A percentile compares a stretch with the other conserved stretches of the same genome.
Conservation (phyloP, 2,888 invertebrate species). For the Heliothis peltigera region DNA sequence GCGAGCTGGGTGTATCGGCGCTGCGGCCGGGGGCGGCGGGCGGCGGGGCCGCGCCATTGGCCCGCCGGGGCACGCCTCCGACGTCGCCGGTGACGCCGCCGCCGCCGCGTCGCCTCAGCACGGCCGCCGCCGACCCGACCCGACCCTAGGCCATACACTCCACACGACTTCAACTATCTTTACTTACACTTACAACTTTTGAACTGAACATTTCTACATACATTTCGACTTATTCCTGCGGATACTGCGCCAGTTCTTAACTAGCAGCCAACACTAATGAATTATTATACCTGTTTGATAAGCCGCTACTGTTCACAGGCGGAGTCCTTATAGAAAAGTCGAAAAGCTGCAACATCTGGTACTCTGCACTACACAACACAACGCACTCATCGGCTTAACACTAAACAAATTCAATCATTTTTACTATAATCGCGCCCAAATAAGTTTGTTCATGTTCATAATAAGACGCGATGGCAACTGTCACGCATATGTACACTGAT, state of each 20-base stretch:
- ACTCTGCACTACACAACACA: conserved; percentile 38
- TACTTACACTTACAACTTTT: conserved; percentile 73
- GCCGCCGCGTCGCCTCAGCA: conserved; percentile 76
- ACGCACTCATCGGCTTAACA: conserved; percentile 41
- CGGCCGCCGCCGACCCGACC: conserved; percentile 63
- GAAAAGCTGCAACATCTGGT: conserved; percentile 24
- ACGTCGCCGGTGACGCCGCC: conserved; percentile 77
- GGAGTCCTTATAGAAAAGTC: conserved; percentile 12
- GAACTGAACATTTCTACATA: conserved; percentile 68
- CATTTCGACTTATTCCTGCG: conserved; percentile 63
- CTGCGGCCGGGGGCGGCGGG: conserved; percentile 80
- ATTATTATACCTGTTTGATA: conserved; percentile 23
- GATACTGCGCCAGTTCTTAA: conserved; percentile 28
- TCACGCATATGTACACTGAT: conserved; percentile 30
- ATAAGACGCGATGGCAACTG: conserved; percentile 27
- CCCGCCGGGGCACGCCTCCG: conserved; percentile 87
- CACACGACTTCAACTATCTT: conserved; percentile 73
- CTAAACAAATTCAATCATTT: conserved; percentile 52
- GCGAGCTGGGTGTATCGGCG: conserved; percentile 83
- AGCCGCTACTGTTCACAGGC: conserved; percentile 6
- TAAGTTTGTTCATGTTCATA: conserved; percentile 47
- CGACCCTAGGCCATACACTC: conserved; percentile 67
- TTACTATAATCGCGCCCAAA: conserved; percentile 48
- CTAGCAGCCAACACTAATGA: not conserved
- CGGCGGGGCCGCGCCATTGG: conserved; percentile 85